A percentile compares a stretch with the other conserved stretches of the same genome.
Conservation (phyloP, 1,140 invertebrate species). For the Gonatopus flavifemur region DNA sequence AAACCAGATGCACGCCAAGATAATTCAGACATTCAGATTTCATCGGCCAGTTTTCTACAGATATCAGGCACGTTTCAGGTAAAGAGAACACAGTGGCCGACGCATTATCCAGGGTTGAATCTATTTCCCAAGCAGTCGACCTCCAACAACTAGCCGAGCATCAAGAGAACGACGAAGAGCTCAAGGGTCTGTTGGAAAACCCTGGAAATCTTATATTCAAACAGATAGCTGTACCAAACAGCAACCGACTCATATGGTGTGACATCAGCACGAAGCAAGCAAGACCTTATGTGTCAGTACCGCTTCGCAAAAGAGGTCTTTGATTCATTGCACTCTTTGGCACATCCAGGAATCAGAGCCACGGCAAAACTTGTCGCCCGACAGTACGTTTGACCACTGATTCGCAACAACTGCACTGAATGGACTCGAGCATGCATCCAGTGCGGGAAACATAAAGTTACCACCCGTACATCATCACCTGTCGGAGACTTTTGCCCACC, state of each 20-base stretch:
- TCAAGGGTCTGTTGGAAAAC: too few relatives aligned
- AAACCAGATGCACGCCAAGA: background rate
- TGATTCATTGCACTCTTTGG: too few relatives aligned
- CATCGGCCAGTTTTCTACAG: background rate
- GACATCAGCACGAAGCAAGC: conserved; percentile 3
- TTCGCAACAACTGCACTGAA: conserved; percentile 1
- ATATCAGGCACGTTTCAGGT: background rate
- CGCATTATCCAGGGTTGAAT: background rate
- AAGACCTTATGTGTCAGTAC: background rate
- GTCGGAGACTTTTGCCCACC: conserved; percentile 12
- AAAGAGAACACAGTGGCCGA: background rate
- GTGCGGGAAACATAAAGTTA: too few relatives aligned
- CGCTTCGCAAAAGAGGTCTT: background rate
- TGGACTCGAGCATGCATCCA: background rate
- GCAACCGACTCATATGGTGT: background rate
- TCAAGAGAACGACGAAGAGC: too few relatives aligned
- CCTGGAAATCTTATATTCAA: background rate
- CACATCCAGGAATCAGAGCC: conserved; percentile 15
- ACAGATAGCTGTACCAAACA: background rate
- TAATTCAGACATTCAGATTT: background rate
- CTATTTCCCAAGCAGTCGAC: too few relatives aligned
- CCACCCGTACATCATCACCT: too few relatives aligned
- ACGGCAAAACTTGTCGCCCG: conserved; percentile 13
- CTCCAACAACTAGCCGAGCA: too few relatives aligned
- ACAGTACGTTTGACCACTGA: conserved; percentile 9